Evolutionary conservation across 2,888 invertebrate genomes (phyloP).

Genomic region (Sarcophaga variegata): DNA sequence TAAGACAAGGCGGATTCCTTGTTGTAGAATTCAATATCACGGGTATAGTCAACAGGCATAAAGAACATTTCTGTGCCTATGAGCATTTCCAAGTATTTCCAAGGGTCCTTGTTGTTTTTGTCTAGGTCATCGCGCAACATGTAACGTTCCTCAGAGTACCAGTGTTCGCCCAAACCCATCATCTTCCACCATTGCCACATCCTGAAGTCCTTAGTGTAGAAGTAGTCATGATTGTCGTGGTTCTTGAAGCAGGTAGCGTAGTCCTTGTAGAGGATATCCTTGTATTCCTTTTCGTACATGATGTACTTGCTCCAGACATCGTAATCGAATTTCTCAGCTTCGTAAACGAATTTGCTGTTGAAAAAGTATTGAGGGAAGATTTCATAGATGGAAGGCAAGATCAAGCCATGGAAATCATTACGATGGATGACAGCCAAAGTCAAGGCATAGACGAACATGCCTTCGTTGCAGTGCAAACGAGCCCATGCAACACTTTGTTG

Average conservation of each 20-base stretch:
- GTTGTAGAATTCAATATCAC: constrained; percentile 81
- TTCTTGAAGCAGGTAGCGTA: constrained; percentile 67
- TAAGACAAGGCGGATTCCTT: constrained; percentile 85
- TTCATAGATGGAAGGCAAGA: constrained; percentile 87
- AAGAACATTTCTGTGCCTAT: constrained; percentile 75
- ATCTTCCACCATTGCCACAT: constrained; percentile 77
- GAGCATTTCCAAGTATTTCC: constrained; percentile 72
- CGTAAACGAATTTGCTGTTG: constrained; percentile 85
- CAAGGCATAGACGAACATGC: constrained; percentile 86
- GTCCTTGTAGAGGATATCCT: constrained; percentile 75
- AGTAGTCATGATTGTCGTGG: constrained; percentile 46
- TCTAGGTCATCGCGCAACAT: constrained; percentile 75
- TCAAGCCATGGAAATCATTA: constrained; percentile 85
- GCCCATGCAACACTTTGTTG: constrained; percentile 86
- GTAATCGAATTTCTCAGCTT: constrained; percentile 84
- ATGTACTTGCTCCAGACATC: constrained; percentile 80
- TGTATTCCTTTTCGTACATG: constrained; percentile 75
- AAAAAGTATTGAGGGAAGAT: constrained; percentile 87
- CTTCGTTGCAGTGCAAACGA: constrained; percentile 86
- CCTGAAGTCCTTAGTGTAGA: constrained; percentile 74
- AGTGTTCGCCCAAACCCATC: constrained; percentile 77
- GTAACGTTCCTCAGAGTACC: constrained; percentile 74
- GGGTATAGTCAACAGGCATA: constrained; percentile 85
- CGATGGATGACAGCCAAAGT: constrained; percentile 85
- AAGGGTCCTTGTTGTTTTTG: constrained; percentile 72